Evolutionary conservation across 2,113 vertebrate genomes (phyloP).

Genomic region (Sarotherodon lohbergeri): DNA sequence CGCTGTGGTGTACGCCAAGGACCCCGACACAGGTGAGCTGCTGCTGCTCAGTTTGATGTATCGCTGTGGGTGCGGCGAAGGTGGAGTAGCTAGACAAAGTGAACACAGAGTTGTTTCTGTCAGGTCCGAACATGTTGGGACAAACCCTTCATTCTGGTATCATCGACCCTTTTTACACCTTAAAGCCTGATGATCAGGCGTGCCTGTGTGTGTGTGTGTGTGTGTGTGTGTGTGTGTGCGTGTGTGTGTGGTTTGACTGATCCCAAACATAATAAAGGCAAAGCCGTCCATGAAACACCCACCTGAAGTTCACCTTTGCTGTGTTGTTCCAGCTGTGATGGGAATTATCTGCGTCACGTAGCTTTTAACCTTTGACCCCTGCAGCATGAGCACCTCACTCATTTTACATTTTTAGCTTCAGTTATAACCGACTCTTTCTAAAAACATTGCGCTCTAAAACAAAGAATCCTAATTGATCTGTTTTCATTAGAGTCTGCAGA

Average conservation of each 20-base stretch:
- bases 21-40: constrained; percentile 86
- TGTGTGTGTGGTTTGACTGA: not conserved
- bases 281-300: not conserved
- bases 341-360: not conserved
- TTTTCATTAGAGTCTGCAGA: not conserved
- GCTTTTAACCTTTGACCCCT: not conserved
- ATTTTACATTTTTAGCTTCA: not conserved
- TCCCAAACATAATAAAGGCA: constrained; percentile 2
- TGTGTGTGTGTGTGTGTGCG: not conserved
- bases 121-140: constrained; percentile 1
- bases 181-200: not conserved
- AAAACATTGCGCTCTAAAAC: not conserved
- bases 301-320: not conserved
- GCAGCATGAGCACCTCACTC: not conserved
- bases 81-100: not conserved
- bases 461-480: not conserved
- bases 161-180: not conserved
- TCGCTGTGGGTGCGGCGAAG: not conserved
- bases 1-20: constrained; percentile 86
- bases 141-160: not conserved
- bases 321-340: not conserved
- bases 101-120: not conserved
- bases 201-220: not conserved
- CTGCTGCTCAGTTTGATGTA: not conserved
- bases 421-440: not conserved